Evolutionary conservation across 2,888 invertebrate species (phyloP).

Genomic region (Glaucopsyche alexis): DNA sequence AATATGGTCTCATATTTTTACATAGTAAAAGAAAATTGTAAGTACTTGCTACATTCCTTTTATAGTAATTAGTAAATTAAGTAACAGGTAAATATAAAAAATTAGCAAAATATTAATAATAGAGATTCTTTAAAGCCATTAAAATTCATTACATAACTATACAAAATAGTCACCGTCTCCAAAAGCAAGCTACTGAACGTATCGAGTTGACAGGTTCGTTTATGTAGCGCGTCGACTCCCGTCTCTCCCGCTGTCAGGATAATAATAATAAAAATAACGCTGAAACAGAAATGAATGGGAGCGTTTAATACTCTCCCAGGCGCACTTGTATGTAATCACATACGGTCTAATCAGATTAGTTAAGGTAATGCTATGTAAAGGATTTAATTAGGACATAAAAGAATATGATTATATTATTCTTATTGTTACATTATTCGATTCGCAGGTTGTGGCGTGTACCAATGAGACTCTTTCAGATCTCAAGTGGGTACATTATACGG

Average conservation of each 20-base stretch:
- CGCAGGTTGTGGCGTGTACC: too few relatives aligned
- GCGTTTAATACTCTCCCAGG: not conserved
- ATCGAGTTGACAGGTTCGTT: conserved; percentile 63
- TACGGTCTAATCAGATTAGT: too few relatives aligned
- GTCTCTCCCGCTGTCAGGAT: conserved; percentile 24
- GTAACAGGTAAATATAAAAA: not conserved
- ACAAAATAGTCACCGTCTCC: conserved; percentile 33
- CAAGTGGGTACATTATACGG: too few relatives aligned
- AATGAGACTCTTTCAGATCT: too few relatives aligned
- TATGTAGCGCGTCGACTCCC: conserved; percentile 48
- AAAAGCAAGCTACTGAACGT: conserved; percentile 51
- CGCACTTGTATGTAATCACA: not conserved
- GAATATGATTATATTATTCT: not conserved
- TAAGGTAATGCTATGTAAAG: not conserved
- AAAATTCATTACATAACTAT: not conserved
- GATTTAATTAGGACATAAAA: not conserved
- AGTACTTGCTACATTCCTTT: not conserved
- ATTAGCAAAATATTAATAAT: too few relatives aligned
- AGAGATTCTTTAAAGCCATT: too few relatives aligned
- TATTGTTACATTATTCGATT: too few relatives aligned
- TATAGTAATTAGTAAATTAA: not conserved
- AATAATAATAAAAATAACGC: conserved; percentile 26
- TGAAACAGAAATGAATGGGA: not conserved
- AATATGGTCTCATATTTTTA: not conserved
- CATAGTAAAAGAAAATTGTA: not conserved